Conservation (phyloP, 2,113 vertebrate genomes). For the Protomyctophum bolini region DNA sequence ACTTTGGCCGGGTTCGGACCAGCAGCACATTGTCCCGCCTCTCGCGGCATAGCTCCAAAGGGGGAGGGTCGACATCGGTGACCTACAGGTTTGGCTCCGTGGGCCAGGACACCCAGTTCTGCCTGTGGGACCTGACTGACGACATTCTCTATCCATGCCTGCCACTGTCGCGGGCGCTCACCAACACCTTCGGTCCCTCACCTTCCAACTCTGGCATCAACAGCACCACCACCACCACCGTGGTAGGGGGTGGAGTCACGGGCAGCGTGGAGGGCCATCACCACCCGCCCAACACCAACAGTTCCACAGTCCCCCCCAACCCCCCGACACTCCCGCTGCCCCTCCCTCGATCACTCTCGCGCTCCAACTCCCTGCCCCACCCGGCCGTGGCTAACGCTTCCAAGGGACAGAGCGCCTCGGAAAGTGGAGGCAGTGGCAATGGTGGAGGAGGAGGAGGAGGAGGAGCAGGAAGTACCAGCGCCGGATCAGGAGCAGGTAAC, state of each 20-base stretch:
- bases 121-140: slow-evolving; percentile 91
- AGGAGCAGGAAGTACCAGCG: slow-evolving; percentile 22
- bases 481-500: slow-evolving; percentile 29
- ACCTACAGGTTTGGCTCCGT: slow-evolving; percentile 92
- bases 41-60: slow-evolving; percentile 81
- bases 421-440: slow-evolving; percentile 17
- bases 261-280: slow-evolving; percentile 76
- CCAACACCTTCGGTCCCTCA: slow-evolving; percentile 78
- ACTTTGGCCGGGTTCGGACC: slow-evolving; percentile 79
- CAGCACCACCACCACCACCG: slow-evolving; percentile 61
- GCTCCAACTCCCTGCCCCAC: slow-evolving; percentile 92
- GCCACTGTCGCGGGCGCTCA: slow-evolving; percentile 82
- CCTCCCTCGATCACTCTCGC: slow-evolving; percentile 86
- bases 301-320: slow-evolving; percentile 47
- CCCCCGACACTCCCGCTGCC: slow-evolving; percentile 67
- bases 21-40: slow-evolving; percentile 85
- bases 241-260: slow-evolving; percentile 30
- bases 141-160: slow-evolving; percentile 85
- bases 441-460: slow-evolving; percentile 5
- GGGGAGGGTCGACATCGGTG: slow-evolving; percentile 71
- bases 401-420: slow-evolving; percentile 61
- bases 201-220: slow-evolving; percentile 73
- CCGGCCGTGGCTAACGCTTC: slow-evolving; percentile 78
- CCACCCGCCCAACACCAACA: slow-evolving; percentile 72
- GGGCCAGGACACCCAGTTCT: slow-evolving; percentile 93